Base-by-base conservation (phyloP, 1,140 invertebrate genomes). In the Argopecten irradians region DNA sequence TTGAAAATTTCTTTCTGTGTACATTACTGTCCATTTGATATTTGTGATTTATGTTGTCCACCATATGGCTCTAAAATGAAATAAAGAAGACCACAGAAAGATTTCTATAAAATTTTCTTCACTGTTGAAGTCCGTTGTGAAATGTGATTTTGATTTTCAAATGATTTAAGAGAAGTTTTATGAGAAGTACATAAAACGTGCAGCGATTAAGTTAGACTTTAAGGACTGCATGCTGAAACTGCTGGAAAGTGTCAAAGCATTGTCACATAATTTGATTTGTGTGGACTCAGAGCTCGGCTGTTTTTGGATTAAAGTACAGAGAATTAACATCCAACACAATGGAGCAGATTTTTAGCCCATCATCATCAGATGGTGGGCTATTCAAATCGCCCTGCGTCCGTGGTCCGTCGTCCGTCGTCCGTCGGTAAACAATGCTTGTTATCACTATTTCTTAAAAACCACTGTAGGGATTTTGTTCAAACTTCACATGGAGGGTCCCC, bases 151-250 rank as follows among this genome's bases (percentile, higher is more conserved):
- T 71, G n/a, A 71, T 71, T 71, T n/a, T 28, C 22, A 71, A 71
- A 71, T 71, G 55, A 71, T 71, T n/a, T 71, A 71, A 71, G 22
- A 28, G 55, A 71, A 71, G 28, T 71, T 71, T 71, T 71, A 71
- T 71, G 16, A 71, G 55, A 71, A 71, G 55, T 71, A 71, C 55
- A n/a, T 71, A 71, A 71, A 71, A n/a, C 28, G 1, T 71, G 55
- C 7, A 71, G 28, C n/a, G 55, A 71, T 28, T 71, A 71, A 71
- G 55, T 71, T 71, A 28, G 1, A 28, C n/a, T 28, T n/a, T 71
- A 28, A 71, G n/a, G 28, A 46, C 28, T n/a, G 55, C 55, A 71
- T 71, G 55, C 11, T 71, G 55, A 8, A 71, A 16, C n/a, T 71
- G 22, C 28, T 71, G 55, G 16, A 71, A 28, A 28, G 22, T 71